Conservation (phyloP, 1,140 invertebrate species). For the Rhagoletis pomonella region DNA sequence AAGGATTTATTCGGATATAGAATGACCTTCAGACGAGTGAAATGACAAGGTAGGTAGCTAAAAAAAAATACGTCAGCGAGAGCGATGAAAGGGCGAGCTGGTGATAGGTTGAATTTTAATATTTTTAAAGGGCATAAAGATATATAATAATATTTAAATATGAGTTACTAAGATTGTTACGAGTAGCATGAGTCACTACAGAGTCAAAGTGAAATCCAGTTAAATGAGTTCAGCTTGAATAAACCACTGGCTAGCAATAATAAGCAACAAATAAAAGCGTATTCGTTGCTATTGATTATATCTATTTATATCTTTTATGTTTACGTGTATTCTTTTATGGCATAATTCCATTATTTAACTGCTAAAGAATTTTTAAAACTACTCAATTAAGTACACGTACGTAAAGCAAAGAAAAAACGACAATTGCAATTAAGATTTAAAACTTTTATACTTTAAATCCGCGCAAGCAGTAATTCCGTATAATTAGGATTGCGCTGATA, state of each 20-base stretch:
- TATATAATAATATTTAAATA: too few relatives aligned
- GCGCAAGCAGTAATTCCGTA: conserved; percentile 1
- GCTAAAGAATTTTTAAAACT: too few relatives aligned
- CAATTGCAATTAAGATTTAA: not conserved
- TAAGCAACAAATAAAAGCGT: not conserved
- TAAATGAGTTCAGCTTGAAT: not conserved
- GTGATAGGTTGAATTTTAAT: not conserved
- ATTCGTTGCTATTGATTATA: conserved; percentile 10
- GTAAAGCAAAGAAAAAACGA: not conserved
- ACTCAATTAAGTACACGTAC: not conserved
- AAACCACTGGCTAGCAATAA: not conserved
- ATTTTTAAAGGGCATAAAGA: not conserved
- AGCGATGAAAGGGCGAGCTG: not conserved
- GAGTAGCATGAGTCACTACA: not conserved
- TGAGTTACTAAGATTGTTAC: too few relatives aligned
- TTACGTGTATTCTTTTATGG: not conserved
- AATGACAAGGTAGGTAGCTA: conserved; percentile 34
- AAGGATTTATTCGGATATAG: not conserved
- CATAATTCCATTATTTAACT: too few relatives aligned
- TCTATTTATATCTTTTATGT: not conserved
- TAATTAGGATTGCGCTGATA: conserved; percentile 35
- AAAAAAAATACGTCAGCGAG: not conserved
- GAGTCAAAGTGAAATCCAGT: not conserved
- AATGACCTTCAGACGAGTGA: conserved; percentile 24
- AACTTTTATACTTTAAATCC: not conserved